Evolutionary conservation across 2,113 vertebrate genomes (phyloP).

Genomic region (Megaceryle torquata): DNA sequence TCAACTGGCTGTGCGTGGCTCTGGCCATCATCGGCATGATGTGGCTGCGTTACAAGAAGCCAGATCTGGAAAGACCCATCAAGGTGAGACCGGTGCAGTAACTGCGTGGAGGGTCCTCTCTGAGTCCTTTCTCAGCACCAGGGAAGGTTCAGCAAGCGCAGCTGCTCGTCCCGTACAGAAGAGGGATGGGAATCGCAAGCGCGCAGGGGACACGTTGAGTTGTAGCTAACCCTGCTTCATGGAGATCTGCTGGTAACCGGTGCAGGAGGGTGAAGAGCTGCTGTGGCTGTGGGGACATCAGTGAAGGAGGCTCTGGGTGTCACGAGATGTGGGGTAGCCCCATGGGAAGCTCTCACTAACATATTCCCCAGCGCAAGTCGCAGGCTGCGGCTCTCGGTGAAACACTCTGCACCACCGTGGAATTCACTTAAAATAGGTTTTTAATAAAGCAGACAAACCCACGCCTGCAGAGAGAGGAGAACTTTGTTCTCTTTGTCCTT

Average conservation of each 20-base stretch:
- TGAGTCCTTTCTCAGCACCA: not conserved
- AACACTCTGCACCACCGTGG: not conserved
- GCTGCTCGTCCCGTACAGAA: not conserved
- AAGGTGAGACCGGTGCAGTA: slow-evolving; percentile 75
- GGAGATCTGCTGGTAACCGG: not conserved
- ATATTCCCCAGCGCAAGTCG: not conserved
- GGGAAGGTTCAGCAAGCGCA: not conserved
- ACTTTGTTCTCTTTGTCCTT: slow-evolving; percentile 36
- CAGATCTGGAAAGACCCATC: slow-evolving; percentile 91
- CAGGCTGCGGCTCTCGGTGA: not conserved
- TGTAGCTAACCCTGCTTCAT: not conserved
- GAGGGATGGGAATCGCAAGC: not conserved
- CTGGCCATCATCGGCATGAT: slow-evolving; percentile 95
- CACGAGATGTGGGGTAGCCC: not conserved
- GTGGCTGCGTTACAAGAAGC: slow-evolving; percentile 94
- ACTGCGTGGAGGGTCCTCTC: not conserved
- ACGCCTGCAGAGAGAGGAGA: not conserved
- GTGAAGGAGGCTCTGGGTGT: not conserved
- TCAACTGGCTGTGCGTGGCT: slow-evolving; percentile 98
- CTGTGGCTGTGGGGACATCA: accelerated
- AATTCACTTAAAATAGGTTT: slow-evolving; percentile 4
- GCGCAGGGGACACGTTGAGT: not conserved
- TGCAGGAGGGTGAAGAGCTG: not conserved
- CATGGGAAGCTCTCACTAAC: not conserved
- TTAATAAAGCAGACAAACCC: not conserved